A percentile compares a stretch with the other conserved stretches of the same genome.
Conservation (phyloP, 2,113 vertebrate genomes). For the Bufo gargarizans region DNA sequence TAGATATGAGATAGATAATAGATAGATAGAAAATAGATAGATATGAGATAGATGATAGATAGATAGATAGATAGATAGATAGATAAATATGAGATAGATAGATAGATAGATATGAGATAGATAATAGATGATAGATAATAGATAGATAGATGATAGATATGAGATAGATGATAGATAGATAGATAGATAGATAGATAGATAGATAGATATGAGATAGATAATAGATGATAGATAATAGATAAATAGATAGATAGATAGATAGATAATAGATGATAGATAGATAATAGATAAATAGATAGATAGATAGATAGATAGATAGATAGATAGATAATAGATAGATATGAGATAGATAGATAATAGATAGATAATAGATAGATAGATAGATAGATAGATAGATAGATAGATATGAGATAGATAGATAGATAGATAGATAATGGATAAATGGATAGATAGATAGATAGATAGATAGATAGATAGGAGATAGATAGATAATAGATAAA, state of each 20-base stretch:
- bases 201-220: background rate
- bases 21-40: background rate
- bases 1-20: background rate
- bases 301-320: background rate
- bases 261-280: background rate
- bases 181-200: constrained; percentile 8
- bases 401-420: background rate
- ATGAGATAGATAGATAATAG: background rate
- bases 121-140: background rate
- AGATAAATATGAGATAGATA: background rate
- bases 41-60: background rate
- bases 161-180: too few species aligned
- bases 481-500: background rate
- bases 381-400: background rate
- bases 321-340: background rate
- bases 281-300: background rate
- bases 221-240: background rate
- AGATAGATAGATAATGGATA: too few species aligned
- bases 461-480: background rate
- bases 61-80: background rate
- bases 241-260: background rate
- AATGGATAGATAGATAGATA: constrained; percentile 2
- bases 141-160: constrained; percentile 11
- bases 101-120: background rate
- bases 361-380: background rate